Evolutionary conservation across 1,140 invertebrate species (phyloP).

Genomic region (Daktulosphaira vitifoliae): DNA sequence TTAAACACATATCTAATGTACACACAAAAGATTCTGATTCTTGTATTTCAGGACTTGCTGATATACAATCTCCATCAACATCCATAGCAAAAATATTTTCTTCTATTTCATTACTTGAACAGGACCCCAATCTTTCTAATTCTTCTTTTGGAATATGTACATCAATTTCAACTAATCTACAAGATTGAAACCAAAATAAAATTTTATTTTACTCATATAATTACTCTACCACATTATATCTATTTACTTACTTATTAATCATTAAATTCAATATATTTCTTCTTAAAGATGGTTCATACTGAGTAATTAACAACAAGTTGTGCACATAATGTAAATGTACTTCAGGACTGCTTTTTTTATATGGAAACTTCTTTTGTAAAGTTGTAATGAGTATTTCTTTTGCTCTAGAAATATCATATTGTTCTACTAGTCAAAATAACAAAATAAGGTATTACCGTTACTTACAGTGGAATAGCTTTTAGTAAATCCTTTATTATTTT

Average conservation of each 20-base stretch:
- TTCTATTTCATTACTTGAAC: conserved; percentile 43
- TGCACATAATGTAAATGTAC: conserved; percentile 53
- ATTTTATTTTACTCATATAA: background rate
- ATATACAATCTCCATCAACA: conserved; percentile 42
- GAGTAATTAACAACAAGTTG: conserved; percentile 54
- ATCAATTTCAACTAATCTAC: conserved; percentile 58
- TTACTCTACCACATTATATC: background rate
- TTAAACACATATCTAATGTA: conserved; percentile 57
- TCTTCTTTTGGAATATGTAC: conserved; percentile 52
- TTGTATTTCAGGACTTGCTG: conserved; percentile 42
- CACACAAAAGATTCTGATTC: conserved; percentile 45
- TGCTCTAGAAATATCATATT: conserved; percentile 48
- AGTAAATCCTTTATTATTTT: conserved; percentile 49
- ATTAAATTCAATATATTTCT: conserved; percentile 55
- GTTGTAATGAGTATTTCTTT: conserved; percentile 47
- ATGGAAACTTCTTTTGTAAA: conserved; percentile 54
- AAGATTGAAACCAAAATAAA: too few relatives aligned
- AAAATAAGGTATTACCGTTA: too few relatives aligned
- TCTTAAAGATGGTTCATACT: conserved; percentile 54
- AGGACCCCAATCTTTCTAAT: conserved; percentile 45
- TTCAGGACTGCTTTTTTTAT: conserved; percentile 50
- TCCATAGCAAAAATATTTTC: conserved; percentile 49
- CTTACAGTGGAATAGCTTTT: conserved; percentile 56
- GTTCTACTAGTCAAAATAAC: too few relatives aligned
- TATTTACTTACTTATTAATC: conserved; percentile 52